Evolutionary conservation across 1,140 invertebrate species (phyloP).

Genomic region (Drosophila ambigua): DNA sequence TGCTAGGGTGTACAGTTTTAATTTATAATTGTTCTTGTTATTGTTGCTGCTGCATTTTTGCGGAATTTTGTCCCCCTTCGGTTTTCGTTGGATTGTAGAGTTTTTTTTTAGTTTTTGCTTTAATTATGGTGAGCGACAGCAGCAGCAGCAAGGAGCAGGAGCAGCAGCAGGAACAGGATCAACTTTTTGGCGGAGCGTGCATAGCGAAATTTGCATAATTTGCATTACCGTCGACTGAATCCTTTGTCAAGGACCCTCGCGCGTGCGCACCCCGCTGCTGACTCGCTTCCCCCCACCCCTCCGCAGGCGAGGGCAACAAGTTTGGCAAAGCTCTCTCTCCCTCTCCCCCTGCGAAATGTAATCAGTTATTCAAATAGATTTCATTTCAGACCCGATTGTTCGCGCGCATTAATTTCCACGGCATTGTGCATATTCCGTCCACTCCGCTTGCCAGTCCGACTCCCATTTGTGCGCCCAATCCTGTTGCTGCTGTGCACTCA

Average conservation of each 20-base stretch:
- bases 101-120: conserved; percentile 20
- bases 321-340: conserved; percentile 49
- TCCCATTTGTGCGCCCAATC: conserved; percentile 11
- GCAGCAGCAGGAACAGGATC: neutral
- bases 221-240: conserved; percentile 51
- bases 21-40: conserved; percentile 9
- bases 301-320: conserved; percentile 50
- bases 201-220: conserved; percentile 40
- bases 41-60: conserved; percentile 1
- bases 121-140: conserved; percentile 35
- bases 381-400: conserved; percentile 61
- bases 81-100: neutral
- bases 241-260: conserved; percentile 70
- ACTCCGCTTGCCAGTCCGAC: conserved; percentile 1
- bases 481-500: conserved; percentile 44
- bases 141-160: conserved; percentile 7
- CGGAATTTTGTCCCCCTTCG: neutral
- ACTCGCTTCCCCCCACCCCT: neutral
- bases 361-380: conserved; percentile 80
- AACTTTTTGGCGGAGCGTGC: conserved; percentile 19
- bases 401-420: conserved; percentile 54
- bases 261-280: conserved; percentile 47
- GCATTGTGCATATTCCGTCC: conserved; percentile 21
- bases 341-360: conserved; percentile 31
- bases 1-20: no score